These are phyloP conservation scores for Encarsia formosa DNA, from an alignment of 2,888 invertebrate species.

Conservation along the genomic window DNA sequence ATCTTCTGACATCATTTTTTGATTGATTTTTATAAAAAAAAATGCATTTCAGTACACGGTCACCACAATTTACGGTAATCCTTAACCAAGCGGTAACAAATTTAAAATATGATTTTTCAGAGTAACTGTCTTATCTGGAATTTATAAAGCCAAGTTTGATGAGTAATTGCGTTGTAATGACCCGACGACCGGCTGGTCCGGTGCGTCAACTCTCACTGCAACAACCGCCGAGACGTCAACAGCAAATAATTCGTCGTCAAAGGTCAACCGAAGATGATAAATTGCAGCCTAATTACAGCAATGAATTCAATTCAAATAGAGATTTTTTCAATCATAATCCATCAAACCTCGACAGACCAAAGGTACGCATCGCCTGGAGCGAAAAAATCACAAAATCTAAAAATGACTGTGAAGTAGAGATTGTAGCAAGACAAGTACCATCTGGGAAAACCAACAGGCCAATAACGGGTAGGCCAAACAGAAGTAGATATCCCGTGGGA, in stretches of 20 bases:
- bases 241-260: conserved; percentile 41
- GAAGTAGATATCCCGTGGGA: conserved; percentile 19
- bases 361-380: conserved; percentile 45
- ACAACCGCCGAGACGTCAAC: conserved; percentile 36
- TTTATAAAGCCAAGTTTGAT: too few species aligned
- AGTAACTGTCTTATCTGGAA: too few species aligned
- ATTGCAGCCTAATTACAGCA: conserved; percentile 31
- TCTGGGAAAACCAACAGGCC: conserved; percentile 32
- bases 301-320: too few species aligned
- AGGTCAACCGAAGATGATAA: conserved; percentile 45
- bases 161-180: too few species aligned
- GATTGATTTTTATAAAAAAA: too few species aligned
- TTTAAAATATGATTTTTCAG: too few species aligned
- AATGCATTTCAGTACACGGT: too few species aligned
- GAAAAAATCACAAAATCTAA: conserved; percentile 29
- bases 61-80: too few species aligned
- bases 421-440: conserved; percentile 45
- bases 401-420: conserved; percentile 36
- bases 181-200: conserved; percentile 23
- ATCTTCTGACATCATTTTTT: too few species aligned
- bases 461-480: conserved; percentile 14
- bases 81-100: too few species aligned
- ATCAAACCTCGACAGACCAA: conserved; percentile 33
- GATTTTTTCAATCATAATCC: conserved; percentile 1
- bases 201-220: conserved; percentile 46